Evolutionary conservation across 2,113 vertebrate species (phyloP).

Genomic region (Lipophrys pholis): DNA sequence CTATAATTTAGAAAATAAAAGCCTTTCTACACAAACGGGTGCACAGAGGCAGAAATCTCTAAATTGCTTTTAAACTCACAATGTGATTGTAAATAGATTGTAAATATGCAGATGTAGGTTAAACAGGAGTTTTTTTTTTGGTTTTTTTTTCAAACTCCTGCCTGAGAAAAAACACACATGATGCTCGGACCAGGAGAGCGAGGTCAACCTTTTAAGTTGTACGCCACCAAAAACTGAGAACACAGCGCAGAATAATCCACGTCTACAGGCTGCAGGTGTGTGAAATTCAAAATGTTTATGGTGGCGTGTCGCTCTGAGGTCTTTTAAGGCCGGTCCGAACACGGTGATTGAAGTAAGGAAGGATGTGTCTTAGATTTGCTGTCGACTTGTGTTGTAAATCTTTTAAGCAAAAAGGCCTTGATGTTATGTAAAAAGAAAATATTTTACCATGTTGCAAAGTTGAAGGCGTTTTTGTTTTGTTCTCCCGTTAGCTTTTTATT

Average conservation of each 20-base stretch:
- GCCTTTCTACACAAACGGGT: constrained; percentile 2
- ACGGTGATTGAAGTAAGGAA: neutral
- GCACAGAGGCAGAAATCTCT: constrained; percentile 3
- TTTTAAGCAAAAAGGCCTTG: constrained; percentile 57
- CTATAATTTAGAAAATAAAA: neutral
- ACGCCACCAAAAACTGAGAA: neutral
- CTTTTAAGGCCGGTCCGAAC: neutral
- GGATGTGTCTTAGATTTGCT: constrained; percentile 7
- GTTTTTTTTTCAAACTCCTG: constrained; percentile 16
- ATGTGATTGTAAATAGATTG: constrained; percentile 65
- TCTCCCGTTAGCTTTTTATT: constrained; percentile 37
- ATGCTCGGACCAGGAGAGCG: neutral
- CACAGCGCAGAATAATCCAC: neutral
- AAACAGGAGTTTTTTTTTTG: constrained; percentile 29
- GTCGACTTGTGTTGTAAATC: constrained; percentile 17
- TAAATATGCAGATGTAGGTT: constrained; percentile 52
- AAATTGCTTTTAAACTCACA: constrained; percentile 31
- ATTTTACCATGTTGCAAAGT: constrained; percentile 42
- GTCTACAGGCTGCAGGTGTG: neutral
- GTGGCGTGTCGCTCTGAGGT: neutral
- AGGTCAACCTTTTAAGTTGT: neutral
- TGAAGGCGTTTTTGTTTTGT: constrained; percentile 30
- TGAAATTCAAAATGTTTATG: neutral
- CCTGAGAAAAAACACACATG: constrained; percentile 28
- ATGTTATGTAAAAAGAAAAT: constrained; percentile 49